These are phyloP conservation scores for Dysmachus trigonus DNA, from an alignment of 2,888 invertebrate genomes.

Conservation along the genomic window DNA sequence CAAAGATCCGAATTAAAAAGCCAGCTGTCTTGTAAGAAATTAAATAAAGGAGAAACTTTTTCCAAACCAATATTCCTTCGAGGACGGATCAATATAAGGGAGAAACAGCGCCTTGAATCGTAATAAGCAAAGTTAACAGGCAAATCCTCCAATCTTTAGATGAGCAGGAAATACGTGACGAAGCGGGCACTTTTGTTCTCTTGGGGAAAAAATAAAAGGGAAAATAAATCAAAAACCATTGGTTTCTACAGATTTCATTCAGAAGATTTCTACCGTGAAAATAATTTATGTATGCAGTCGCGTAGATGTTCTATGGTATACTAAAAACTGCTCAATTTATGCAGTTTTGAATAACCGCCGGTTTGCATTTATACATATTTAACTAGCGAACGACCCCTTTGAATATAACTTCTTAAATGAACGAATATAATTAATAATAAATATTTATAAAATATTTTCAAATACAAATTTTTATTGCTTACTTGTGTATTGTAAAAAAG, in stretches of 20 bases:
- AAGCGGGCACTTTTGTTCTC: neutral
- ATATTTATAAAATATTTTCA: no score
- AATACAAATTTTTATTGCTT: no score
- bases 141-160: neutral
- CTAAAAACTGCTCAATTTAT: neutral
- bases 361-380: neutral
- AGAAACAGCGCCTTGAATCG: neutral
- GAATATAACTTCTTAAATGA: no score
- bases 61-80: neutral
- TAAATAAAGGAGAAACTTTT: slow-evolving; percentile 3
- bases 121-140: neutral
- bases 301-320: neutral
- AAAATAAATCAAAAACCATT: neutral
- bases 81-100: slow-evolving; percentile 2
- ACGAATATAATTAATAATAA: no score
- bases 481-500: no score
- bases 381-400: neutral
- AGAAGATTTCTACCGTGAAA: neutral
- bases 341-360: neutral
- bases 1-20: neutral
- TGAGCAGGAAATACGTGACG: neutral
- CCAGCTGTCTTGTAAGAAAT: neutral
- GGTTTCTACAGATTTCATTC: neutral
- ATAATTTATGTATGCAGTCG: neutral
- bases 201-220: neutral